Evolutionary conservation across 2,113 vertebrate species (phyloP).

Genomic region (Alexandromys fortis): DNA sequence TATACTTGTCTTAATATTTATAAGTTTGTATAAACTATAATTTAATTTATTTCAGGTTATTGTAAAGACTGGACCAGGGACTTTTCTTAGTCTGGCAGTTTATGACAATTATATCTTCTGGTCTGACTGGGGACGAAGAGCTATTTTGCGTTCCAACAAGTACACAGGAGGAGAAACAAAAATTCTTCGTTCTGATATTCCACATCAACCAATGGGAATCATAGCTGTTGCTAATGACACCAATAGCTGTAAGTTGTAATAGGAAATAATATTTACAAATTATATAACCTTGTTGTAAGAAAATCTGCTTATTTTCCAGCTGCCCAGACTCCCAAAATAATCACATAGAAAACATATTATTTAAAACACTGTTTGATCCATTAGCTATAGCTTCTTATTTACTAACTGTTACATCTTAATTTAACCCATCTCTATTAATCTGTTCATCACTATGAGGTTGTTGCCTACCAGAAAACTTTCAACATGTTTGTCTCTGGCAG

Average conservation of each 20-base stretch:
- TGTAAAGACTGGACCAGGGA: slow-evolving; percentile 95
- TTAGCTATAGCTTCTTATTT: too few species aligned
- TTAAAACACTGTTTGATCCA: too few species aligned
- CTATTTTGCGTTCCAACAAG: slow-evolving; percentile 96
- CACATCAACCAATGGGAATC: slow-evolving; percentile 98
- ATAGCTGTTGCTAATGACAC: slow-evolving; percentile 96
- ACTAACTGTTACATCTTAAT: too few species aligned
- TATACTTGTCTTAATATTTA: neutral
- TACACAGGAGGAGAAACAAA: slow-evolving; percentile 96
- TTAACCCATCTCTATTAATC: too few species aligned
- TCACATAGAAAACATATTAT: too few species aligned
- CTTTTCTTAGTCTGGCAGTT: slow-evolving; percentile 96
- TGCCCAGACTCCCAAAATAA: too few species aligned
- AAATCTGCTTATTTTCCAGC: too few species aligned
- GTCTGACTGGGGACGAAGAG: slow-evolving; percentile 96
- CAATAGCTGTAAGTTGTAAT: slow-evolving; percentile 94
- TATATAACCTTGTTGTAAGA: neutral
- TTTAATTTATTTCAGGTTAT: slow-evolving; percentile 89
- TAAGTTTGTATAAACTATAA: neutral
- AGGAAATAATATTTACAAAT: neutral
- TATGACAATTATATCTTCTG: slow-evolving; percentile 98
- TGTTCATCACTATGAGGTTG: too few species aligned
- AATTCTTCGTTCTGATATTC: slow-evolving; percentile 95
- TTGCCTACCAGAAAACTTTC: too few species aligned
- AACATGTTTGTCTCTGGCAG: too few species aligned